Conservation (phyloP, 2,113 vertebrate genomes). For the Rhynchopsitta pachyrhyncha region DNA sequence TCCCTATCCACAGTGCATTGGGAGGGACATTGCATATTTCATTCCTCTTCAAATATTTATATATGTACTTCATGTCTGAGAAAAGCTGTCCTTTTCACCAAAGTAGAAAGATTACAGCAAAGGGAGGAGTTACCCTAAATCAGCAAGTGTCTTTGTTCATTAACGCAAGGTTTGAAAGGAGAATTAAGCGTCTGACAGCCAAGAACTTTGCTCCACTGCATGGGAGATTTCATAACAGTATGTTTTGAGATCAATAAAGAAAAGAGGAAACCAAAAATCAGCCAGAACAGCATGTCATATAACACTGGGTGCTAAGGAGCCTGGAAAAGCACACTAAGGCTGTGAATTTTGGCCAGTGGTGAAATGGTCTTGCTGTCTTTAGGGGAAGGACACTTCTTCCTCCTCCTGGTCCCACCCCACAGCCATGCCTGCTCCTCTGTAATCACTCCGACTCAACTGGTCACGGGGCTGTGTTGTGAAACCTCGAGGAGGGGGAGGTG, state of each 20-base stretch:
- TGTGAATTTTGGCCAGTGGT: not conserved
- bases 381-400: not conserved
- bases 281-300: not conserved
- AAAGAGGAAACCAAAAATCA: not conserved
- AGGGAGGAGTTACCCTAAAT: not conserved
- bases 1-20: not conserved
- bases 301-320: not conserved
- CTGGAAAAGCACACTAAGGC: not conserved
- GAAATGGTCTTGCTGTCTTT: not conserved
- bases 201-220: not conserved
- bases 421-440: not conserved
- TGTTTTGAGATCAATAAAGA: not conserved
- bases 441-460: not conserved
- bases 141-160: not conserved
- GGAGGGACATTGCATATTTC: not conserved
- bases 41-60: conserved; percentile 24
- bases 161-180: not conserved
- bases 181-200: not conserved
- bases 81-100: not conserved
- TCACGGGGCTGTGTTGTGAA: not conserved
- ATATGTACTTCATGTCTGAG: not conserved
- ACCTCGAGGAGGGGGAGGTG: not conserved
- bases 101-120: not conserved
- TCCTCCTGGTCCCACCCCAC: not conserved
- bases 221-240: not conserved